phyloP scores from a whole-genome alignment of 2,797 vertebrate genomes.

The Nyctalus aviator region DNA sequence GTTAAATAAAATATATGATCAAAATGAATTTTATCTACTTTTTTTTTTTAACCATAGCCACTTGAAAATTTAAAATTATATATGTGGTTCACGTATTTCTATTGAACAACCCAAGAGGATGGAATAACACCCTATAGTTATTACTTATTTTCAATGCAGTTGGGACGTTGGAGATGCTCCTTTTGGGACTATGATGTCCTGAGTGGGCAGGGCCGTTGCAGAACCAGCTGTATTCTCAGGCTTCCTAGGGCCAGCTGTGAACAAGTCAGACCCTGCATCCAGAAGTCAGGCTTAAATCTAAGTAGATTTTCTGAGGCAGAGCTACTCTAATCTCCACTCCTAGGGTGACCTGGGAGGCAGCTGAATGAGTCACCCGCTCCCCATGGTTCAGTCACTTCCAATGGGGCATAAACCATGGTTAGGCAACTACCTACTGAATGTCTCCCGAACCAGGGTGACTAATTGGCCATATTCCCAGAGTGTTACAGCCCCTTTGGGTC shows the following conservation, averaged over 20 bases:
- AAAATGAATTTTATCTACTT: background rate
- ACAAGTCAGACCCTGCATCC: background rate
- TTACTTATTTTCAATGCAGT: background rate
- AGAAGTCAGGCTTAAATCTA: conserved; percentile 19
- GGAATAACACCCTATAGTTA: background rate
- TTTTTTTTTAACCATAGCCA: background rate
- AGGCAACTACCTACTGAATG: conserved; percentile 63
- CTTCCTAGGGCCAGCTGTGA: conserved; percentile 14
- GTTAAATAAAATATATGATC: conserved; percentile 17
- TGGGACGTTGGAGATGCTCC: background rate
- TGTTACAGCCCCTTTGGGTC: conserved; percentile 63
- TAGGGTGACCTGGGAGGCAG: background rate
- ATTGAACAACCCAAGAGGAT: background rate
- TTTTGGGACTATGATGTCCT: background rate
- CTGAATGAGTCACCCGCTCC: conserved; percentile 3
- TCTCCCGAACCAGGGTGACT: conserved; percentile 67
- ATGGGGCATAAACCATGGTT: conserved; percentile 59
- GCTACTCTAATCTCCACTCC: background rate
- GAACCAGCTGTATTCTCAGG: background rate
- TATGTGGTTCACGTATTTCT: background rate
- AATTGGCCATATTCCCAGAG: conserved; percentile 70
- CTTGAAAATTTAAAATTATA: conserved; percentile 6
- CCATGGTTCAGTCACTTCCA: conserved; percentile 73
- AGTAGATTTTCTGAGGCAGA: conserved; percentile 41
- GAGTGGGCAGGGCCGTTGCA: background rate